phyloP scores from a whole-genome alignment of 2,797 vertebrate species.

The Periophthalmus magnuspinnatus region DNA sequence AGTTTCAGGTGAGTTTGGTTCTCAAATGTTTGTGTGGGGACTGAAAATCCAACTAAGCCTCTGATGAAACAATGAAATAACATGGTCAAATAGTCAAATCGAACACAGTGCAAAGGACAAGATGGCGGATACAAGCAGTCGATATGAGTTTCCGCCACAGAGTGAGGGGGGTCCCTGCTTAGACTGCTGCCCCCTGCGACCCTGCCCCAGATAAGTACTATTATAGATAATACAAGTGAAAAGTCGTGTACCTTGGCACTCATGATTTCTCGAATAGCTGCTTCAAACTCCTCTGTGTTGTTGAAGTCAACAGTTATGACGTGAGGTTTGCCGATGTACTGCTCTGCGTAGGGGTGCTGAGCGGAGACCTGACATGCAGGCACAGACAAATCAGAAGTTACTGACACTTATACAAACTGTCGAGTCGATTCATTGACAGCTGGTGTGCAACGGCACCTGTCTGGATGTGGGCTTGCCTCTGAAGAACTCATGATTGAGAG shows the following conservation, averaged over 20 bases:
- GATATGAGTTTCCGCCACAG: too few relatives aligned
- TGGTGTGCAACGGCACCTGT: slow-evolving; percentile 82
- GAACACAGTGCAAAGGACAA: too few relatives aligned
- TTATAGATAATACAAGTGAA: too few relatives aligned
- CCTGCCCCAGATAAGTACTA: too few relatives aligned
- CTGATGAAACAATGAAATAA: background rate
- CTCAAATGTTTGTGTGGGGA: background rate
- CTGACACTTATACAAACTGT: too few relatives aligned
- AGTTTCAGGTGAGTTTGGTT: background rate
- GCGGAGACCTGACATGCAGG: slow-evolving; percentile 85
- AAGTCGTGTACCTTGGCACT: slow-evolving; percentile 81
- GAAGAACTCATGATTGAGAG: slow-evolving; percentile 97
- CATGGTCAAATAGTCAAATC: too few relatives aligned
- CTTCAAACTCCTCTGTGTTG: slow-evolving; percentile 90
- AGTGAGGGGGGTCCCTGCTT: too few relatives aligned
- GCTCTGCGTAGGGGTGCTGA: slow-evolving; percentile 93
- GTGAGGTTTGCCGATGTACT: slow-evolving; percentile 91
- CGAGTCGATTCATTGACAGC: background rate
- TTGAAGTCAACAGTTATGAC: slow-evolving; percentile 97
- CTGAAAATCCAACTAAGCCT: background rate
- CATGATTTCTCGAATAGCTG: slow-evolving; percentile 89
- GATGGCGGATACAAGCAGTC: too few relatives aligned
- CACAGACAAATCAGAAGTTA: background rate
- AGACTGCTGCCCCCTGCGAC: too few relatives aligned
- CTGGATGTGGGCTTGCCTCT: slow-evolving; percentile 94